Base-by-base conservation (phyloP, 2,888 invertebrate genomes). In the Unio pictorum region DNA sequence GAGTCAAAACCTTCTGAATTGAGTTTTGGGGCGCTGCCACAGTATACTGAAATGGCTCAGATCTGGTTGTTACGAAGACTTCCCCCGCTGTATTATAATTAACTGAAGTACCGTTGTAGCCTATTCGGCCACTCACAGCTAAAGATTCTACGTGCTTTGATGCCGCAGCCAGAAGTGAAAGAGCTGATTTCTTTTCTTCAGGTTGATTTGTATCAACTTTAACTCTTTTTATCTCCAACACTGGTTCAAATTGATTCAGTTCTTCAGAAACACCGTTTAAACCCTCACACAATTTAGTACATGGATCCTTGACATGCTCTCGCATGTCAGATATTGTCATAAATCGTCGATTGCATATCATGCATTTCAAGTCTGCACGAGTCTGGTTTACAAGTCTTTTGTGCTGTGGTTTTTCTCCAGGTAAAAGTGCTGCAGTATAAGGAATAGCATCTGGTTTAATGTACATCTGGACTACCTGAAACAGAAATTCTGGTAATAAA, bases 231-330 rank as follows among this genome's bases (percentile, higher is more conserved):
- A 45, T 45, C 45, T 45, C 45, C 45, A 45, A 45, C 45, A 45
- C 45, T 45, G 45, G 45, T 45, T 45, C 45, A 45, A 45, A 45
- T 45, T 45, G 45, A 45, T 45, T 45, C 15, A 15, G 45, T 45
- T 45, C 45, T 45, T 45, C 45, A 45, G 45, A 45, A 45, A 45
- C 45, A 45, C 45, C 45, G 11, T 45, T 45, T 45, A 45, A 45
- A 45, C 45, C 45, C 45, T 45, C 45, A 45, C 67, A 67, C 23
- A 68, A 64, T 69, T 67, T 76, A 59, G 77, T 82, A 65, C 84
- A 85, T 30, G 84, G 83, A 57, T 79, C 74, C 69, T 81, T 83
- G 15, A 85, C 84, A 79, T 85, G 84, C 20, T 78, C 77, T 55
- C 81, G 74, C 83, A 85, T 85, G 61, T 83, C 81, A 64, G 83